Conservation (phyloP, 1,140 invertebrate species). For the Neotoxoptera formosana region DNA sequence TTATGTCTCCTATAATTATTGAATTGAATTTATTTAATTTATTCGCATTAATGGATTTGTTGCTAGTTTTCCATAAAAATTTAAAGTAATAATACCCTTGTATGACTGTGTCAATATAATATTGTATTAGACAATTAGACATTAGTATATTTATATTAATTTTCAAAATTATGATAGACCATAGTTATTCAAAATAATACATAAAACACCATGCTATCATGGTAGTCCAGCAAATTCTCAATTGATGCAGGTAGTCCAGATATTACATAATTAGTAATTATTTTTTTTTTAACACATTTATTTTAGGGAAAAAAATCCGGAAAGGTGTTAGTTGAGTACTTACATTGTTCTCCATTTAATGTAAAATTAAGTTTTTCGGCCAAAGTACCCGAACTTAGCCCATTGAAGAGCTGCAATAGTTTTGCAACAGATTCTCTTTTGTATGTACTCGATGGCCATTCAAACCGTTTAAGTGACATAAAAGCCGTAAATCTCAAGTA, state of each 20-base stretch:
- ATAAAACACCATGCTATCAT: background rate
- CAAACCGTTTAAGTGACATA: conserved; percentile 48
- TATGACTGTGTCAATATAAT: background rate
- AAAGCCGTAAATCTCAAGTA: conserved; percentile 49
- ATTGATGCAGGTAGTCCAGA: background rate
- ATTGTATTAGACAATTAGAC: background rate
- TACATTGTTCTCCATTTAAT: conserved; percentile 41
- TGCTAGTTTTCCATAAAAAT: background rate
- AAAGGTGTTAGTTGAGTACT: conserved; percentile 14
- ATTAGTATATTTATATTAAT: background rate
- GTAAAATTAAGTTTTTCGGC: conserved; percentile 46
- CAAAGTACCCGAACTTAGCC: conserved; percentile 30
- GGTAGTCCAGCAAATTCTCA: background rate
- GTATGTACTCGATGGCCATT: conserved; percentile 39
- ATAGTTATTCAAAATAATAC: background rate
- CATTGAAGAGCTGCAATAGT: conserved; percentile 35
- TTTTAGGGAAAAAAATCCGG: conserved; percentile 48
- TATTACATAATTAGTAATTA: background rate
- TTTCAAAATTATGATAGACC: background rate
- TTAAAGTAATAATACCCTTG: background rate
- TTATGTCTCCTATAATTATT: background rate
- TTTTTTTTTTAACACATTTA: background rate
- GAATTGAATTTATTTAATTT: background rate
- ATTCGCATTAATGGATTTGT: background rate
- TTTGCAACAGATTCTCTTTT: conserved; percentile 53